These are phyloP conservation scores for Monopterus albus DNA, from an alignment of 2,113 vertebrate genomes.

Conservation along the genomic window DNA sequence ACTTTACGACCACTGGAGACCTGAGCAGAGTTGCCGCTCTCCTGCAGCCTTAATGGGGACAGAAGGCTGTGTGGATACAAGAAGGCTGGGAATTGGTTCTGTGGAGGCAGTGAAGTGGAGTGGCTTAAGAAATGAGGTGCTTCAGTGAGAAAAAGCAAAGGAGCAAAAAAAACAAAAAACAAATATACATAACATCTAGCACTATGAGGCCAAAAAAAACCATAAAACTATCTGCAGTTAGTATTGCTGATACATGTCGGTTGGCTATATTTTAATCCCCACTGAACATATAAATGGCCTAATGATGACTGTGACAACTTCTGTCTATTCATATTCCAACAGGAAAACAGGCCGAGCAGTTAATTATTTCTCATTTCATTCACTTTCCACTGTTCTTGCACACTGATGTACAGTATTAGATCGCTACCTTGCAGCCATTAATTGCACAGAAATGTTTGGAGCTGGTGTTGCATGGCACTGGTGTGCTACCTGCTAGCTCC, in stretches of 20 bases:
- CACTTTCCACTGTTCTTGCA: neutral
- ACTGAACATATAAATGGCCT: slow-evolving; percentile 11
- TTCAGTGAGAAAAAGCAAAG: slow-evolving; percentile 9
- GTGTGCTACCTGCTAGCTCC: slow-evolving; percentile 39
- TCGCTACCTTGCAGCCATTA: slow-evolving; percentile 32
- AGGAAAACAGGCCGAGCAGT: slow-evolving; percentile 19
- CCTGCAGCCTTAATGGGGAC: slow-evolving; percentile 33
- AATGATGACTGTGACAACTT: slow-evolving; percentile 20
- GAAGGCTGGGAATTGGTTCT: slow-evolving; percentile 8
- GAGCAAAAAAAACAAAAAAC: neutral
- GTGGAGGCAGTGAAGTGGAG: neutral
- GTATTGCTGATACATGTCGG: neutral
- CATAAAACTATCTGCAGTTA: slow-evolving; percentile 6
- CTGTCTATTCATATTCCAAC: slow-evolving; percentile 22
- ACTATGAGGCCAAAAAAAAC: neutral
- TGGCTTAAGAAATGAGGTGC: slow-evolving; percentile 4
- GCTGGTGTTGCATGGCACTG: slow-evolving; percentile 13
- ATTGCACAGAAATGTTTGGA: slow-evolving; percentile 9
- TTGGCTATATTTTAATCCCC: slow-evolving; percentile 6
- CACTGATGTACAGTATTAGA: slow-evolving; percentile 41
- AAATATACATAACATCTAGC: too few species aligned
- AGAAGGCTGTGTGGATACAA: neutral
- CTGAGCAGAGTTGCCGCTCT: slow-evolving; percentile 15
- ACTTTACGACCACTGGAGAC: slow-evolving; percentile 57
- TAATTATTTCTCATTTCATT: slow-evolving; percentile 13